Conservation (phyloP, 1,140 invertebrate genomes). For the Acyrthosiphon pisum region DNA sequence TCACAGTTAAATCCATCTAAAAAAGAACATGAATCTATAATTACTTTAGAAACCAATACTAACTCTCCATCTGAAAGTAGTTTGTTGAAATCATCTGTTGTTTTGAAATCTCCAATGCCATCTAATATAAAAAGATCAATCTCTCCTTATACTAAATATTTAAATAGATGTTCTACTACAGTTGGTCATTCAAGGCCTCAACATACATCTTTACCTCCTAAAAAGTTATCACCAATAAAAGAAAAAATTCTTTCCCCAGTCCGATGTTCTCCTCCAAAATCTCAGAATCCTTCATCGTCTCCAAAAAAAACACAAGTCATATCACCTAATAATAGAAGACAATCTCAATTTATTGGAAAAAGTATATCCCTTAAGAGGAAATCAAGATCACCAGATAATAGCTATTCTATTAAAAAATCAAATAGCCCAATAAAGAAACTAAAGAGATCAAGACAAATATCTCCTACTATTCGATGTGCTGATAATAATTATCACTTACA, state of each 20-base stretch:
- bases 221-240: background rate
- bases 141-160: conserved; percentile 38
- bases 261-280: background rate
- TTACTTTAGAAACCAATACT: conserved; percentile 25
- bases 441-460: conserved; percentile 7
- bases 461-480: background rate
- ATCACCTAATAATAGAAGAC: conserved; percentile 31
- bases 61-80: background rate
- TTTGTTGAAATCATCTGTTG: background rate
- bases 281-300: conserved; percentile 16
- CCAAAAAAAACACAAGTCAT: conserved; percentile 7
- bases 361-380: conserved; percentile 32
- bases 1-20: background rate
- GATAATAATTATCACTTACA: conserved; percentile 29
- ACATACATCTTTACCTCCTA: background rate
- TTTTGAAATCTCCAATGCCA: background rate
- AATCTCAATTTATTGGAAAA: conserved; percentile 13
- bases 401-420: background rate
- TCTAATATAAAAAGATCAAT: conserved; percentile 27
- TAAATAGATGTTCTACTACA: conserved; percentile 27
- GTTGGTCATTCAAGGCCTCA: background rate
- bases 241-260: conserved; percentile 47
- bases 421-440: conserved; percentile 13
- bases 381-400: conserved; percentile 30
- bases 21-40: background rate